Evolutionary conservation across 2,113 vertebrate species (phyloP).

Genomic region (Maccullochella peelii): DNA sequence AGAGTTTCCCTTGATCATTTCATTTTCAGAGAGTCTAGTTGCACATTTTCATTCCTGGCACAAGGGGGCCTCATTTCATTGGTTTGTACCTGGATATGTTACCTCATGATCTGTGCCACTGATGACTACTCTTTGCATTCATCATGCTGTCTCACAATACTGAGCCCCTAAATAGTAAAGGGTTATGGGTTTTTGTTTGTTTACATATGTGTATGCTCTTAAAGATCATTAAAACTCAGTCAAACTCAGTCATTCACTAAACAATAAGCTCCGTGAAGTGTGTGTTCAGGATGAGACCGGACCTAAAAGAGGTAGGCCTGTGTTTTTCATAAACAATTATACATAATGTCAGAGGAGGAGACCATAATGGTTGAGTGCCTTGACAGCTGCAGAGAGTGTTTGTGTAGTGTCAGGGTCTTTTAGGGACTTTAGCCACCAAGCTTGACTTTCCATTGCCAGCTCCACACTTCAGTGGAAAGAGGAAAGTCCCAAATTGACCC

Average conservation of each 20-base stretch:
- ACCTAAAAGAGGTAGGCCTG: not conserved
- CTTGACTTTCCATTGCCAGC: slow-evolving; percentile 73
- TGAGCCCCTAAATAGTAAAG: not conserved
- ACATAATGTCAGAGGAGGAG: slow-evolving; percentile 8
- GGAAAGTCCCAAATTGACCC: slow-evolving; percentile 89
- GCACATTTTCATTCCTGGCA: slow-evolving; percentile 39
- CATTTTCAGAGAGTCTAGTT: not conserved
- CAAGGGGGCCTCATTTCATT: slow-evolving; percentile 54
- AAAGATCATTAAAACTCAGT: not conserved
- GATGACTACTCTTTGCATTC: not conserved
- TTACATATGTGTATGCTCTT: not conserved
- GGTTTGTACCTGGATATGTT: not conserved
- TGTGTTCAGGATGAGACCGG: not conserved
- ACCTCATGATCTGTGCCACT: not conserved
- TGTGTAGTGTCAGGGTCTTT: slow-evolving; percentile 73
- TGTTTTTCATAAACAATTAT: slow-evolving; percentile 27
- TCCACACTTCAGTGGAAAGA: slow-evolving; percentile 70
- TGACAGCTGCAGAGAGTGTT: slow-evolving; percentile 68
- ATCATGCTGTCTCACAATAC: not conserved
- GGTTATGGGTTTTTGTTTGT: not conserved
- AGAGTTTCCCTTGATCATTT: not conserved
- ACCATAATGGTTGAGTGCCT: slow-evolving; percentile 57
- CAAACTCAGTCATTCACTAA: not conserved
- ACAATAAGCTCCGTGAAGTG: not conserved
- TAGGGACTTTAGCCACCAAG: slow-evolving; percentile 83